Base-by-base conservation (phyloP, 2,113 vertebrate species). In the Murina feae region DNA sequence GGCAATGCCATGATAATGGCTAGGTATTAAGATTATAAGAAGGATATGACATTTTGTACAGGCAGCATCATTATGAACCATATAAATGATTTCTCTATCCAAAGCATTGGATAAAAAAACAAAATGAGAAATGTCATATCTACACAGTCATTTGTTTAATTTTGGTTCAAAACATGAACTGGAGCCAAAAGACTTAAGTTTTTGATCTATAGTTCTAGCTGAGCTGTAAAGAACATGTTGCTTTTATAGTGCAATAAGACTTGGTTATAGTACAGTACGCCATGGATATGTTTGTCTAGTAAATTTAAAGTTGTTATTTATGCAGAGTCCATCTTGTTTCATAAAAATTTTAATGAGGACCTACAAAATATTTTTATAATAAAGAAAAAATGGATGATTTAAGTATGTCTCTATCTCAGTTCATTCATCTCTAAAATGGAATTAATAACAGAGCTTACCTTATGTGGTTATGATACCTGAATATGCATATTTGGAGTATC, bases 301-400 rank as follows among this genome's bases (percentile, higher is more conserved):
- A 71, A 68, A 86, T 39, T 93, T 55, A 55, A 86, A 82, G 63
- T 93, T 95, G 65, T 78, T 65, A 75, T 51, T 91, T 94, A 71
- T 71, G n/a, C 28, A 55, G 84, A 87, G 30, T 47, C 5, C 5
- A 51, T 81, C 68, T 55, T 32, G 10, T 55, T 92, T 85, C 35
- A 82, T 55, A 83, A 93, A 51, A 39, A 32, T 1, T 78, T 93
- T 75, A 84, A 39, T 88, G 35, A 85, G 5, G 18, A 71, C 21
- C n/a, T 20, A 16, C 44, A 55, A 28, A 75, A 28, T 65, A 47
- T 91, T 95, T 83, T 87, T 75, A 51, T 79, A 74, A 76, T 30
- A 42, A 60, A 81, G 9, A 6, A 69, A 51, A 35, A 95, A 83
- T 60, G 1, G 0, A 51, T 82, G 4, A 12, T 21, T 81, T 65